phyloP scores from a whole-genome alignment of 2,113 vertebrate species.

The Gadus chalcogrammus region DNA sequence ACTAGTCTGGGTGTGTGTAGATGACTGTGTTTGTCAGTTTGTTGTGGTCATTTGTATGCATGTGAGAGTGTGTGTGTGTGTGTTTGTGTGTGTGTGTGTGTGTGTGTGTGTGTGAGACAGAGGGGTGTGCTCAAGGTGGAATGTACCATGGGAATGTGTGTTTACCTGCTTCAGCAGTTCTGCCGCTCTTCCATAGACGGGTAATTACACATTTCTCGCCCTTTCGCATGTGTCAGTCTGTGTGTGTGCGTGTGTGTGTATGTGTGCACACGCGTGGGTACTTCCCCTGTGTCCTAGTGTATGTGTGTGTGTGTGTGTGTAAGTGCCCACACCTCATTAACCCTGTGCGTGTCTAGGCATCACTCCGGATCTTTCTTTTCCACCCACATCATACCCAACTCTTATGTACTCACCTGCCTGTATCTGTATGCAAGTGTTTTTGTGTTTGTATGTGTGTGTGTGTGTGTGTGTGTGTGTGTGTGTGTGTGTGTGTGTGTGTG shows the following conservation, averaged over 20 bases:
- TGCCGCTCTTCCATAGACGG: conserved; percentile 66
- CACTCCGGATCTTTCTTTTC: conserved; percentile 21
- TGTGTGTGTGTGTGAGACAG: conserved; percentile 26
- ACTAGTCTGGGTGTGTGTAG: conserved; percentile 59
- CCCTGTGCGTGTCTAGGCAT: conserved; percentile 2
- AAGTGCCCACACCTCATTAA: background rate
- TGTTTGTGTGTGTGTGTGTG: conserved; percentile 17
- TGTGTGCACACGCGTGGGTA: conserved; percentile 30
- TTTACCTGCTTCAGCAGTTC: conserved; percentile 62
- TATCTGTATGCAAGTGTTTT: conserved; percentile 24
- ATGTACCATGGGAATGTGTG: conserved; percentile 67
- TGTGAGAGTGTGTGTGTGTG: conserved; percentile 23
- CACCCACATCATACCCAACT: conserved; percentile 66
- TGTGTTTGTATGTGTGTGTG: conserved; percentile 35
- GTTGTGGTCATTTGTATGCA: conserved; percentile 6
- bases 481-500: conserved; percentile 15
- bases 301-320: conserved; percentile 13
- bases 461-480: conserved; percentile 37
- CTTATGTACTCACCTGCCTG: conserved; percentile 62
- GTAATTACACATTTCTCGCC: conserved; percentile 58
- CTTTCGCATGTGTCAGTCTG: too few relatives aligned
- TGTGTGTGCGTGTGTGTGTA: too few relatives aligned
- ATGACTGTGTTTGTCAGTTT: conserved; percentile 28
- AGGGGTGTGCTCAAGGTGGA: conserved; percentile 57
- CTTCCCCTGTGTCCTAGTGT: conserved; percentile 33